A percentile compares a stretch with the other conserved stretches of the same genome.
phyloP scores from a whole-genome alignment of 2,888 invertebrate genomes.

The Lycocerus yunnanus region DNA sequence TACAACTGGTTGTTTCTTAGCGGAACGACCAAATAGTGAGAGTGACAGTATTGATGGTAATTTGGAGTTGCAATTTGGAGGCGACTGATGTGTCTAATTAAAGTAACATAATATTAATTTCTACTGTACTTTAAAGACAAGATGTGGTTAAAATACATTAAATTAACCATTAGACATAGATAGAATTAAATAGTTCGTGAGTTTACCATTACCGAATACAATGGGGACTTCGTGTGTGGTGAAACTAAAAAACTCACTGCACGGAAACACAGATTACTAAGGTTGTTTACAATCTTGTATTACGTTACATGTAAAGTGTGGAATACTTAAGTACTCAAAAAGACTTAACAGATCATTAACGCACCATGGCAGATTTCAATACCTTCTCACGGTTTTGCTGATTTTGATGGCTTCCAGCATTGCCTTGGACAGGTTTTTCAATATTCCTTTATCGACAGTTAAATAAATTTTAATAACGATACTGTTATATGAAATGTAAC shows the following conservation, averaged over 20 bases:
- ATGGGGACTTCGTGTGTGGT: slow-evolving; percentile 50
- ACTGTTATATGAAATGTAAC: not conserved
- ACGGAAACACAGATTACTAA: slow-evolving; percentile 45
- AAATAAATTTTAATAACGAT: not conserved
- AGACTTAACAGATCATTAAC: slow-evolving; percentile 24
- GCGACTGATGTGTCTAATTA: not conserved
- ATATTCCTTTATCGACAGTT: not conserved
- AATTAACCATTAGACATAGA: slow-evolving; percentile 33
- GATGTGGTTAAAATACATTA: slow-evolving; percentile 29
- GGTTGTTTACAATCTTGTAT: slow-evolving; percentile 38
- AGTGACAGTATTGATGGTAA: too few relatives aligned
- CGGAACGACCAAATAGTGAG: not conserved
- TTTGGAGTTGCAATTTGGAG: not conserved
- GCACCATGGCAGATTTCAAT: slow-evolving; percentile 9
- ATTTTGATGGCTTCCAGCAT: not conserved
- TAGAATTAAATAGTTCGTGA: slow-evolving; percentile 44
- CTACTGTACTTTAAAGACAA: not conserved
- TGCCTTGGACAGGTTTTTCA: not conserved
- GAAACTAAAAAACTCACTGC: slow-evolving; percentile 46
- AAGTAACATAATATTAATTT: slow-evolving; percentile 3
- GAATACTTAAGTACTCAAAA: slow-evolving; percentile 22
- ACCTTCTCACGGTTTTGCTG: slow-evolving; percentile 7
- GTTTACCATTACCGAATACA: slow-evolving; percentile 48
- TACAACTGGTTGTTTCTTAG: not conserved
- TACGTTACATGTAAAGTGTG: slow-evolving; percentile 28